Conservation (phyloP, 1,140 invertebrate genomes). For the Eciton burchellii region DNA sequence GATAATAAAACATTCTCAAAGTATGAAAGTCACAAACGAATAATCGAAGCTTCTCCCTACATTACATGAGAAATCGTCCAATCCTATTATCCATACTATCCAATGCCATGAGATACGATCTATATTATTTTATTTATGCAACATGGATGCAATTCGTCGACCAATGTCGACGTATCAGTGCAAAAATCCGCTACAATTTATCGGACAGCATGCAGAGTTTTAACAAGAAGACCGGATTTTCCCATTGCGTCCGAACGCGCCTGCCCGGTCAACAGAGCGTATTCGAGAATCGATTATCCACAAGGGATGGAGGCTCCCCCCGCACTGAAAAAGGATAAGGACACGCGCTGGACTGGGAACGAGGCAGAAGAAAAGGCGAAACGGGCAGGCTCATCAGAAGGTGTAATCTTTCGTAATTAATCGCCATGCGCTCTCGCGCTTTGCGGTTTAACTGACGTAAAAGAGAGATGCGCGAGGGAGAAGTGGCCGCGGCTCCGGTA, state of each 20-base stretch:
- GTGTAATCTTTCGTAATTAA: slow-evolving; percentile 73
- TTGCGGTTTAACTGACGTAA: slow-evolving; percentile 63
- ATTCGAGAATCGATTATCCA: slow-evolving; percentile 57
- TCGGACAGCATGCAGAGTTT: neutral
- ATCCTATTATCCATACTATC: no score
- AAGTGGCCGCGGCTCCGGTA: slow-evolving; percentile 56
- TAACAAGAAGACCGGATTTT: slow-evolving; percentile 3
- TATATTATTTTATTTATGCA: slow-evolving; percentile 15
- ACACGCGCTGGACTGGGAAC: neutral
- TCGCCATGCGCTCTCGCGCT: slow-evolving; percentile 53
- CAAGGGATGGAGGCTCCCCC: neutral
- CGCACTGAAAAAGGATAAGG: neutral
- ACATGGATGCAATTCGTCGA: no score
- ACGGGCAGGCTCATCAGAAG: slow-evolving; percentile 38
- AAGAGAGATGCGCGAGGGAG: slow-evolving; percentile 30
- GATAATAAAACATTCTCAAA: neutral
- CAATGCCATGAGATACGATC: no score
- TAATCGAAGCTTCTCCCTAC: neutral
- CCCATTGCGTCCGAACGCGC: slow-evolving; percentile 20
- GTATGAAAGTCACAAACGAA: neutral
- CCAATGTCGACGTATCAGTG: neutral
- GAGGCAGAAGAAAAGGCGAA: slow-evolving; percentile 17
- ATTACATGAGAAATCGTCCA: neutral
- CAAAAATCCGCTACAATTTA: slow-evolving; percentile 27
- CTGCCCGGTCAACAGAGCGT: slow-evolving; percentile 1